These are phyloP conservation scores for Oryzaephilus surinamensis DNA, from an alignment of 1,140 invertebrate genomes.

Conservation along the genomic window DNA sequence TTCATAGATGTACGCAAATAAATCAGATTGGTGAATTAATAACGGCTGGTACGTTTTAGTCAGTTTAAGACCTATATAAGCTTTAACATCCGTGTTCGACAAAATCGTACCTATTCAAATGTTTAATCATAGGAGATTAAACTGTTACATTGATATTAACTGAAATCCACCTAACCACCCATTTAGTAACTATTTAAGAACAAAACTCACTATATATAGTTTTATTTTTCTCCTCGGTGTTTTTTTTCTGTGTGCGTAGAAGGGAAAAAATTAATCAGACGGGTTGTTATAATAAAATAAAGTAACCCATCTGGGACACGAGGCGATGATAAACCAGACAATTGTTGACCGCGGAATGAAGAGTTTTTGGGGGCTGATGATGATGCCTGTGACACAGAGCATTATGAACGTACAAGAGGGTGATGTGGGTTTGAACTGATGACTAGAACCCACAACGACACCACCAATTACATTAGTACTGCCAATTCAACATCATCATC, in stretches of 20 bases:
- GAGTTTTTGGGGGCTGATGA: not conserved
- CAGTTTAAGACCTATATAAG: constrained; percentile 24
- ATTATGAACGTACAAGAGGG: constrained; percentile 6
- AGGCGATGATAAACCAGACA: constrained; percentile 24
- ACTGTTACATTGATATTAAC: no score
- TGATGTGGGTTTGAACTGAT: constrained; percentile 9
- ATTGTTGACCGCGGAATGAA: constrained; percentile 19
- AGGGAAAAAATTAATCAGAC: constrained; percentile 5
- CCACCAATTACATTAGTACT: constrained; percentile 25
- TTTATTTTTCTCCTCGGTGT: no score
- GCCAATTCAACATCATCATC: constrained; percentile 27
- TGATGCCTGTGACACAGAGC: not conserved
- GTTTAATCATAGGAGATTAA: constrained; percentile 11
- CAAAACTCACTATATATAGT: no score
- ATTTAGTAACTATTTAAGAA: no score
- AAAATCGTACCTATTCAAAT: constrained; percentile 12
- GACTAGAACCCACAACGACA: constrained; percentile 20
- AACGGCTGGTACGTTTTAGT: constrained; percentile 11
- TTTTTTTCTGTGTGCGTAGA: not conserved
- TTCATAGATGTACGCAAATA: constrained; percentile 19
- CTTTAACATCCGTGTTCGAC: constrained; percentile 18
- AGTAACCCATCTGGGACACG: constrained; percentile 22
- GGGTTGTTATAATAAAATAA: constrained; percentile 22
- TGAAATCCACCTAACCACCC: no score
- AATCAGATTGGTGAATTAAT: constrained; percentile 23